Base-by-base conservation (phyloP, 2,888 invertebrate genomes). In the Napeogenes sylphis region DNA sequence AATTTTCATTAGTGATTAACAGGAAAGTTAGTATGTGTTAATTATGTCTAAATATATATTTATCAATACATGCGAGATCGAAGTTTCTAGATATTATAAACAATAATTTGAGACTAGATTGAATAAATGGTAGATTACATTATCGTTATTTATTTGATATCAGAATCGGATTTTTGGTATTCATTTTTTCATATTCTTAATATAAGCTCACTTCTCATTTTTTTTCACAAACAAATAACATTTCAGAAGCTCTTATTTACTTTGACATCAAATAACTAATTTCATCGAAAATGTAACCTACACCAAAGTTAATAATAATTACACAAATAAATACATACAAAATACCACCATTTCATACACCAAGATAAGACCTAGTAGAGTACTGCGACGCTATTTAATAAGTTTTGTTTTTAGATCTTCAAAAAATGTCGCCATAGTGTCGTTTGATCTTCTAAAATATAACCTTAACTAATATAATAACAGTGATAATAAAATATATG, bases 61-160 rank as follows among this genome's bases (percentile, higher is more conserved):
- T 83, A 79, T 74, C 83, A 86, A 86, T 87, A 86, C 79, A 75
- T 79, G 80, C 82, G 78, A 83, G 80, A 82, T 79, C 74, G 70
- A 77, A 79, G 80, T 10, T 30, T 30, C 6, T 51, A 21, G 3
- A 51, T 51, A 21, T 21, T 21, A 51, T 51, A n/a, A 30, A 51
- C 30, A 30, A 30, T 30, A 30, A 14, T 51, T 42, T 42, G 42
- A 42, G 42, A 42, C 8, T 8, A 6, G 42, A 10, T 8, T 42
- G 3, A 42, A 42, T 42, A 42, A 42, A 42, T 51, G 6, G 51
- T 21, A 51, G 51, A 51, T 51, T 51, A 51, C 21, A 51, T 14
- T 51, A 6, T 42, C 42, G 42, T 42, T 38, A 35, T 35, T 35
- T 35, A 35, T 6, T 5, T 5, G 35, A 35, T 35, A 35, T 35